A percentile compares a stretch with the other conserved stretches of the same genome.
Evolutionary conservation across 2,797 vertebrate genomes (phyloP).

Genomic region (Acipenser transmontanus): DNA sequence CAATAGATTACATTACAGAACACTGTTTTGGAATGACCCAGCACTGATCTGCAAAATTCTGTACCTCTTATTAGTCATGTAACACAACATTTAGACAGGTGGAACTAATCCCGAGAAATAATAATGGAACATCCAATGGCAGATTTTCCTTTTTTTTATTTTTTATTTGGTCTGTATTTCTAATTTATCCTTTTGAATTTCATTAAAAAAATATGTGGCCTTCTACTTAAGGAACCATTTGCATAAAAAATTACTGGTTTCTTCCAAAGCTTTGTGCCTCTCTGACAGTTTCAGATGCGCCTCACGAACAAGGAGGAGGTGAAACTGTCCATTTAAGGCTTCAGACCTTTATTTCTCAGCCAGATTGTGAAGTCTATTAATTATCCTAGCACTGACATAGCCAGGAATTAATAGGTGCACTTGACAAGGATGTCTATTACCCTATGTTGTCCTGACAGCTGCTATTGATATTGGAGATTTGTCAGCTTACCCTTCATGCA

Average conservation of each 20-base stretch:
- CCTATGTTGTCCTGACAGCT: conserved; percentile 61
- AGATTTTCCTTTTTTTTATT: too few species aligned
- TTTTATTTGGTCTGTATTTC: not conserved
- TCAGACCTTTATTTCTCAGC: conserved; percentile 54
- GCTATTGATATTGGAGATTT: conserved; percentile 65
- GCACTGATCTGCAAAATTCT: too few species aligned
- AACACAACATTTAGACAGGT: too few species aligned
- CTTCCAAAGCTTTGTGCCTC: not conserved
- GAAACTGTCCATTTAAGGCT: conserved; percentile 38
- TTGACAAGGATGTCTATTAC: conserved; percentile 68
- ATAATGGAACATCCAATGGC: too few species aligned
- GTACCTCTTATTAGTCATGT: too few species aligned
- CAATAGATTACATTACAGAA: too few species aligned
- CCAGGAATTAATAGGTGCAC: conserved; percentile 56
- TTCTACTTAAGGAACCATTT: not conserved
- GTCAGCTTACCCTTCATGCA: conserved; percentile 58
- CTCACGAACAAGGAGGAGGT: conserved; percentile 26
- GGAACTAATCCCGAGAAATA: too few species aligned
- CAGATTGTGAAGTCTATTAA: conserved; percentile 66
- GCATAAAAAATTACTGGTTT: not conserved
- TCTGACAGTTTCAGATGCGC: conserved; percentile 30
- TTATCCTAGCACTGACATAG: conserved; percentile 56
- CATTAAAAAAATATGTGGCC: not conserved
- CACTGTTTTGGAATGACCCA: too few species aligned
- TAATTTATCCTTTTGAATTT: not conserved